These are phyloP conservation scores for Diarsia mendica DNA, from an alignment of 2,888 invertebrate species.

Conservation along the genomic window DNA sequence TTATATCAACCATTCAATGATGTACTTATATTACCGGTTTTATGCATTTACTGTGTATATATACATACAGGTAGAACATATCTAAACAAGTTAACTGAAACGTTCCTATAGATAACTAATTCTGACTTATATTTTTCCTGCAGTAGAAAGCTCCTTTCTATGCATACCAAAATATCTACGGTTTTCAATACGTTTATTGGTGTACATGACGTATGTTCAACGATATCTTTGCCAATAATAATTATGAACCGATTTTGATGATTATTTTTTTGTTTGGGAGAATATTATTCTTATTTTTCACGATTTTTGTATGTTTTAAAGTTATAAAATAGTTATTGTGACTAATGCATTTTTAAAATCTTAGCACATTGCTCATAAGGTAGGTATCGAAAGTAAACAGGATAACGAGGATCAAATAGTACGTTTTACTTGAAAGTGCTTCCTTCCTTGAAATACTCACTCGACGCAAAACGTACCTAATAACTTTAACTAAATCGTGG, in stretches of 20 bases:
- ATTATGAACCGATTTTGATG: too few relatives aligned
- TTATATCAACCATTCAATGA: constrained; percentile 30
- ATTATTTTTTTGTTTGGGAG: too few relatives aligned
- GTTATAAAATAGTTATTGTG: not conserved
- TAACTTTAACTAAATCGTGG: constrained; percentile 28
- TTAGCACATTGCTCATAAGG: not conserved
- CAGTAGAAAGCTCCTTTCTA: not conserved
- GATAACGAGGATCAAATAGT: not conserved
- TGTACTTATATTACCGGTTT: constrained; percentile 1
- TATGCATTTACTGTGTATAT: not conserved
- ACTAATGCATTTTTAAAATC: not conserved
- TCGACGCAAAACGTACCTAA: constrained; percentile 14
- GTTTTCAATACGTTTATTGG: too few relatives aligned
- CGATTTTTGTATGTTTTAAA: too few relatives aligned
- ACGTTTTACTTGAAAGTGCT: not conserved
- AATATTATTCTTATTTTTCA: too few relatives aligned
- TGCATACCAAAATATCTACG: not conserved
- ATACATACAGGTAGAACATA: not conserved
- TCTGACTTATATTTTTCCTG: not conserved
- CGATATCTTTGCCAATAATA: too few relatives aligned
- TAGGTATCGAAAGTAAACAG: not conserved
- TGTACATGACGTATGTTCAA: too few relatives aligned
- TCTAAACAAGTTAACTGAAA: not conserved
- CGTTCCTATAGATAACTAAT: not conserved
- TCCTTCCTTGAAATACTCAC: not conserved